Base-by-base conservation (phyloP, 2,888 invertebrate species). In the Malachius bipustulatus region DNA sequence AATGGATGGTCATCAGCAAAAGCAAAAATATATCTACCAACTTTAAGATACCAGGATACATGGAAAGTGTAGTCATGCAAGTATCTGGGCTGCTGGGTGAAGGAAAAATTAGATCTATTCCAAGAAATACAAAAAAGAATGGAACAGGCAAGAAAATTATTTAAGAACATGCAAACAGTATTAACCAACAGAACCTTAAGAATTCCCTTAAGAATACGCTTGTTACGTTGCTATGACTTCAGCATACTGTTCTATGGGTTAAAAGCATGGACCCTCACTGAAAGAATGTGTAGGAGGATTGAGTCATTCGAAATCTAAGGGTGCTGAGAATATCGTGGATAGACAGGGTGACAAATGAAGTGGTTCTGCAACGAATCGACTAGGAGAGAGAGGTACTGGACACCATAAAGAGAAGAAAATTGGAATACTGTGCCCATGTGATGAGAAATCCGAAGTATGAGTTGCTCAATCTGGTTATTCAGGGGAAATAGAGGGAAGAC, bases 191-290 rank as follows among this genome's bases (percentile, higher is more conserved):
- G 24, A 19, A 19, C 24, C n/a, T n/a, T 19, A 19, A 19, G 24
- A 19, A 19, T n/a, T 19, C 24, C 24, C 24, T 19, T 19, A 19
- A 19, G 24, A 19, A 19, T 19, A 19, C 24, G 24, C 24, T 19
- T 19, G n/a, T 19, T n/a, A 19, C 24, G 24, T 19, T 19, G 24
- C 24, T 19, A 19, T 19, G 24, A 8, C 24, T 19, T 19, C n/a
- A 19, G 24, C 24, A 19, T 19, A 19, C n/a, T 19, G n/a, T 19
- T 19, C 24, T 19, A 19, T 19, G 24, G 24, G n/a, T 8, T 19
- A n/a, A n/a, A 19, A 8, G 24, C 24, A 19, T 19, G 24, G n/a
- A 19, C 24, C 24, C 24, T 19, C 24, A 19, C 24, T 19, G 24
- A 19, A 19, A 19, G 24, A n/a, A 19, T 19, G n/a, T 19, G 24